Evolutionary conservation across 2,797 vertebrate species (phyloP).

Genomic region (Spinus pinus): DNA sequence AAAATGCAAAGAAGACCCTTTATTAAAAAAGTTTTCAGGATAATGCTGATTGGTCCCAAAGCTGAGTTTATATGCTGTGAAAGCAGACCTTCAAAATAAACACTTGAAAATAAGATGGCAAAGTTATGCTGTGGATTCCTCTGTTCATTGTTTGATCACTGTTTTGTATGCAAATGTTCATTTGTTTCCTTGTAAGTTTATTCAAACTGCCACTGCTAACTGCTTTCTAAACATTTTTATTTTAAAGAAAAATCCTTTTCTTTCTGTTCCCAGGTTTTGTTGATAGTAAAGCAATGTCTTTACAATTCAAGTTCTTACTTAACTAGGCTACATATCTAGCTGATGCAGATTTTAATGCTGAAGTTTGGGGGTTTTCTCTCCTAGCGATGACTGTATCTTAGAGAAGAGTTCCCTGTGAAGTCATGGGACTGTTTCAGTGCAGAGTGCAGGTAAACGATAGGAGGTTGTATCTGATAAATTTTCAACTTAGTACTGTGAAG

Average conservation of each 20-base stretch:
- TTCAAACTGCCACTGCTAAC: neutral
- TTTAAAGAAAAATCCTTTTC: neutral
- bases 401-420: neutral
- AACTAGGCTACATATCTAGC: neutral
- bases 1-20: neutral
- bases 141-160: neutral
- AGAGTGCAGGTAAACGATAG: neutral
- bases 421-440: neutral
- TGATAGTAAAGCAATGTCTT: neutral
- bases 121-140: neutral
- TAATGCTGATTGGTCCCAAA: neutral
- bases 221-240: neutral
- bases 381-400: accelerated
- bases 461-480: neutral
- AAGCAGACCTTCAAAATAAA: neutral
- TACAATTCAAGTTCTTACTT: neutral
- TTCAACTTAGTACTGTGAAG: neutral
- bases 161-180: neutral
- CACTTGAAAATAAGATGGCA: neutral
- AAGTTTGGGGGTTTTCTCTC: neutral
- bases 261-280: neutral
- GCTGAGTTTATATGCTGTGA: neutral
- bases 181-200: neutral
- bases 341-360: neutral
- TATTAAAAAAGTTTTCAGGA: neutral